These are phyloP conservation scores for Marmota monax DNA, from an alignment of 2,113 vertebrate genomes.

Conservation along the genomic window DNA sequence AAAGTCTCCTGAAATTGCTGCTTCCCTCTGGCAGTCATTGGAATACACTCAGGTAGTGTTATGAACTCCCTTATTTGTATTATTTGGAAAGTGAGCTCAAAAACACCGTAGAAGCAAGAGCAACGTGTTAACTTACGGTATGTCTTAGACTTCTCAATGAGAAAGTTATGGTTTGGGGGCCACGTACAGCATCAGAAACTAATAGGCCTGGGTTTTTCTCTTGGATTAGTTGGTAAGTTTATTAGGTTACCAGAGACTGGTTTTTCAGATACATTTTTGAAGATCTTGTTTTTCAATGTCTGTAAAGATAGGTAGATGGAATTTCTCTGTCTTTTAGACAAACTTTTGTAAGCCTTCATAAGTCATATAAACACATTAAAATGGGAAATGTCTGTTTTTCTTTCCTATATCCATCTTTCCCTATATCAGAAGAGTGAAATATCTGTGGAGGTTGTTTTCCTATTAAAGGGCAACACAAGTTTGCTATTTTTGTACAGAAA, in stretches of 20 bases:
- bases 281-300: neutral
- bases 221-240: neutral
- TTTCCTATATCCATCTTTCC: neutral
- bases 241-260: neutral
- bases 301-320: neutral
- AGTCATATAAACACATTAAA: neutral
- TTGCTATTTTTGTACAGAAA: neutral
- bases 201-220: neutral
- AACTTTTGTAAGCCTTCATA: neutral
- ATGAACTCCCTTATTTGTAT: neutral
- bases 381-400: neutral
- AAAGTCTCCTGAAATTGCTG: constrained; percentile 97
- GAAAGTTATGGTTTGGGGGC: neutral
- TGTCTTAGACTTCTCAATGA: neutral
- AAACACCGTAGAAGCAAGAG: neutral
- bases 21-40: constrained; percentile 98
- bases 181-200: neutral
- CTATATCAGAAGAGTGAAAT: neutral
- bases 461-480: too few species aligned
- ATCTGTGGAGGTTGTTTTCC: neutral
- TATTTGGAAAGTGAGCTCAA: neutral
- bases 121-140: neutral
- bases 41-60: constrained; percentile 96
- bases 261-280: neutral
- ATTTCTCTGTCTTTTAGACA: constrained; percentile 5